Evolutionary conservation across 1,140 invertebrate species (phyloP).

Genomic region (Pogonognathellus flavescens): DNA sequence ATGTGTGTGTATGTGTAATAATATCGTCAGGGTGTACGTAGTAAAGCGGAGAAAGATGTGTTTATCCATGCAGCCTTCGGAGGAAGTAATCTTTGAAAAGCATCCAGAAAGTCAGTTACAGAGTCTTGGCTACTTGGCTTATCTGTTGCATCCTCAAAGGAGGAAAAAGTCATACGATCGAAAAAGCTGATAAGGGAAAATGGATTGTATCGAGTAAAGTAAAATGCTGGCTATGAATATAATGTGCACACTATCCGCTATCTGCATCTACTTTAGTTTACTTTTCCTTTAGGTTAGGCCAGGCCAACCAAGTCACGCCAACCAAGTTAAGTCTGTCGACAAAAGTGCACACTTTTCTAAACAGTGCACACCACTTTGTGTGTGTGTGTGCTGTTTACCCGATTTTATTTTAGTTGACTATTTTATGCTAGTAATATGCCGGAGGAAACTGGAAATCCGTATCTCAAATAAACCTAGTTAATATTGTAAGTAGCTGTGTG

Average conservation of each 20-base stretch:
- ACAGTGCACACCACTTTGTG: neutral
- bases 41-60: conserved; percentile 54
- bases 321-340: neutral
- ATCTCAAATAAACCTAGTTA: neutral
- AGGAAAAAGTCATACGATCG: conserved; percentile 59
- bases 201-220: conserved; percentile 59
- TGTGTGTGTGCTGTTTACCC: neutral
- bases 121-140: conserved; percentile 50
- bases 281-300: conserved; percentile 43
- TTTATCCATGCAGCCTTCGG: conserved; percentile 57
- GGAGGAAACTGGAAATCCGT: neutral
- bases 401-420: no score
- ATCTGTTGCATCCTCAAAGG: conserved; percentile 59
- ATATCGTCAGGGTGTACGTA: conserved; percentile 11
- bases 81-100: conserved; percentile 60
- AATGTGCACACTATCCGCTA: neutral
- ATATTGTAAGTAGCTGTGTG: neutral
- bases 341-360: neutral
- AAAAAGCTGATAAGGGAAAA: conserved; percentile 56
- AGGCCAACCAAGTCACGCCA: conserved; percentile 29
- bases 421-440: neutral
- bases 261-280: conserved; percentile 42
- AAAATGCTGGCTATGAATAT: conserved; percentile 37
- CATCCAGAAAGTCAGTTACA: conserved; percentile 59
- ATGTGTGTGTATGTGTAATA: conserved; percentile 5